These are phyloP conservation scores for Limnothrissa miodon DNA, from an alignment of 2,113 vertebrate genomes.

Conservation along the genomic window DNA sequence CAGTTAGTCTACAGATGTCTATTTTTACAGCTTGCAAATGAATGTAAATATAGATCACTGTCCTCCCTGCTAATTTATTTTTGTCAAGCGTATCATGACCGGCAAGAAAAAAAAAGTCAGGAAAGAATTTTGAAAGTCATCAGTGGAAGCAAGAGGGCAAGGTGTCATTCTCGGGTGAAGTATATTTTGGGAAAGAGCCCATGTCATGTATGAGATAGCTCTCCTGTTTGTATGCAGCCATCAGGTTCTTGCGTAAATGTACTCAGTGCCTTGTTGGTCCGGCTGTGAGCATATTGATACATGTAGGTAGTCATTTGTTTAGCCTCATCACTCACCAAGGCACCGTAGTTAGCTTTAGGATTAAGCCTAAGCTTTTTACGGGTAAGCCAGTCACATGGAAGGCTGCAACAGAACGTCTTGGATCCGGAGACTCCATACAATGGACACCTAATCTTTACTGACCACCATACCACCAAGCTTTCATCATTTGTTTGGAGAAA, in stretches of 20 bases:
- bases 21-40: slow-evolving; percentile 16
- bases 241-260: neutral
- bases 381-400: slow-evolving; percentile 63
- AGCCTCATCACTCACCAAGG: slow-evolving; percentile 54
- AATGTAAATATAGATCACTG: slow-evolving; percentile 1
- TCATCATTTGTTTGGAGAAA: neutral
- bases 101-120: slow-evolving; percentile 5
- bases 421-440: neutral
- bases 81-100: slow-evolving; percentile 16
- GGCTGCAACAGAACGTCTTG: slow-evolving; percentile 51
- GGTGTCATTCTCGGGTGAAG: slow-evolving; percentile 14
- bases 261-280: neutral
- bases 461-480: neutral
- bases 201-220: neutral
- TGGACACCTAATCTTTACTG: neutral
- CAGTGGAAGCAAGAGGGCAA: neutral
- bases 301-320: slow-evolving; percentile 41
- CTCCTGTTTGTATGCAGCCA: neutral
- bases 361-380: slow-evolving; percentile 69
- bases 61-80: neutral
- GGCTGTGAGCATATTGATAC: neutral
- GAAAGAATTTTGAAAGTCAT: slow-evolving; percentile 13
- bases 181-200: neutral
- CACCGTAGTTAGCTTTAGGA: slow-evolving; percentile 64
- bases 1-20: neutral